These are phyloP conservation scores for Papilio elwesi DNA, from an alignment of 2,888 invertebrate species.

Conservation along the genomic window DNA sequence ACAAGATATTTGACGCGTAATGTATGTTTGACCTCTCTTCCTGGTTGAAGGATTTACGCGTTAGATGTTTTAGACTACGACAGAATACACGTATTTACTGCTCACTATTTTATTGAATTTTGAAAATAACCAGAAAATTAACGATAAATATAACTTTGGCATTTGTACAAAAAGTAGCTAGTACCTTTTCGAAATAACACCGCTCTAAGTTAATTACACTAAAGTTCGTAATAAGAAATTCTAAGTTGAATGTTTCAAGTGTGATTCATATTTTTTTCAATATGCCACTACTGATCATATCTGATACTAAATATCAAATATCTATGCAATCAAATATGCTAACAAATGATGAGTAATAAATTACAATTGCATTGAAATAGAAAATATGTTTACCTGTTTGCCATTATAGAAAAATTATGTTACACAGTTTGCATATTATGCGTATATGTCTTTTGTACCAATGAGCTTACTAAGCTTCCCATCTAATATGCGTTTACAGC, in stretches of 20 bases:
- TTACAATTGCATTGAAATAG: constrained; percentile 23
- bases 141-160: neutral
- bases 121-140: neutral
- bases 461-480: constrained; percentile 28
- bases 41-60: constrained; percentile 7
- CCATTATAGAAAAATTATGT: constrained; percentile 2
- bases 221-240: neutral
- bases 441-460: constrained; percentile 69
- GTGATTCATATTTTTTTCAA: constrained; percentile 10
- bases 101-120: neutral
- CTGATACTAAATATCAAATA: constrained; percentile 23
- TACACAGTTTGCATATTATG: constrained; percentile 43
- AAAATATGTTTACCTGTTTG: constrained; percentile 4
- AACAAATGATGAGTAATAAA: constrained; percentile 20
- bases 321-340: constrained; percentile 16
- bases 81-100: neutral
- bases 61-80: constrained; percentile 9
- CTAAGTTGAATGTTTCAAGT: neutral
- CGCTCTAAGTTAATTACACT: neutral
- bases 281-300: constrained; percentile 15
- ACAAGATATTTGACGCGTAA: constrained; percentile 22
- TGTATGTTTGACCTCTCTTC: constrained; percentile 25
- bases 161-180: neutral
- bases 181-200: neutral
- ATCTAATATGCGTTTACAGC: constrained; percentile 7